Base-by-base conservation (phyloP, 1,140 invertebrate genomes). In the Planococcus citri region DNA sequence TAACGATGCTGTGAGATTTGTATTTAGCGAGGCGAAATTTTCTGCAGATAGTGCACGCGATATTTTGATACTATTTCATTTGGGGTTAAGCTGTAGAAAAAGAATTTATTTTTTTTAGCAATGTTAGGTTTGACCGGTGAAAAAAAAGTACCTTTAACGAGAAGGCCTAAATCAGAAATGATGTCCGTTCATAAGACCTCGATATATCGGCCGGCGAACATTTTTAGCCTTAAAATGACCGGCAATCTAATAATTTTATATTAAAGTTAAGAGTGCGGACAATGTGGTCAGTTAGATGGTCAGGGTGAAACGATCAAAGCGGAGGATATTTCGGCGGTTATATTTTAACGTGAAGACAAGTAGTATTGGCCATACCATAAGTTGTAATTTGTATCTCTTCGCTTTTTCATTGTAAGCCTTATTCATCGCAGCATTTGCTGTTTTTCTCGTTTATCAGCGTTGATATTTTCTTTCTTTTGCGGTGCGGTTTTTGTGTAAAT, bases 151-250 rank as follows among this genome's bases (percentile, higher is more conserved):
- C 41, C 41, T 51, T 51, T 51, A 51, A 51, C 41, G 41, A 51
- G 41, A 14, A 14, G 25, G 60, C 22, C 60, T 64, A 64, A 64
- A 64, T 64, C 60, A 64, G 60, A 64, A 64, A 64, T 64, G 60
- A 64, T 64, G 60, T 64, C 10, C 60, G 60, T 64, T 64, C 25
- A 64, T 64, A 64, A 64, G 60, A 64, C 60, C 60, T 64, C 60
- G 25, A 64, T 64, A 25, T 64, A 64, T 64, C 60, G 60, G 60
- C 17, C 25, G 25, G 17, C 21, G 14, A 64, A 9, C 60, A 64
- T 64, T 25, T 64, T 64, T 64, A 64, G 60, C 60, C 60, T 64
- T 64, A 64, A 64, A 64, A 64, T 64, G 60, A 64, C 60, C 60
- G 25, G 60, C 60, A 24, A 64, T 64, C 60, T 25, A 64, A 64